Base-by-base conservation (phyloP, 2,113 vertebrate genomes). In the Zosterops lateralis region DNA sequence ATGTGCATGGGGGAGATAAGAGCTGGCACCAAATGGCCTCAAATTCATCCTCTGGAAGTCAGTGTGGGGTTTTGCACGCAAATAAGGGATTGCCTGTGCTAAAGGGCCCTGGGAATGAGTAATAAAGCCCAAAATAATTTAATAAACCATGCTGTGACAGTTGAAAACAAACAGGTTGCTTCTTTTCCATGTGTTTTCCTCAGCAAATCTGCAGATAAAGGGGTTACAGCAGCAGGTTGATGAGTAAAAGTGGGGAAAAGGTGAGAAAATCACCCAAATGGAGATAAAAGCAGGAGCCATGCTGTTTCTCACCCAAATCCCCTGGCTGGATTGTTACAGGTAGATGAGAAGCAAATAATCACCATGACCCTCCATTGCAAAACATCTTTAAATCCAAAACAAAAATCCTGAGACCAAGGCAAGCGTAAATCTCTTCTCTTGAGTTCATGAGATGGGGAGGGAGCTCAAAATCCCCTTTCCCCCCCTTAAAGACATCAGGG, bases 21-120 rank as follows among this genome's bases (percentile, higher is more conserved):
- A 34, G 62, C 25, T 38, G 34, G 32, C 1, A 9, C 8, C 25
- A 10, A 45, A 31, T 22, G 28, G 66, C 31, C 28, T 64, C 17
- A 17, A 25, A 28, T 70, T 54, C 17, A 2, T 48, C 13, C 50
- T 60, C 56, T 11, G 3, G 12, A 57, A 42, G 5, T 15, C 7
- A 5, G 11, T 13, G 4, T 4, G 18, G 19, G 62, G 22, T 9
- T 78, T 25, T 25, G 28, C 17, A 56, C 2, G 3, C 22, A 58
- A 73, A 38, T 4, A 68, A 44, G n/a, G 3, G 1, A 29, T 36
- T 48, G 10, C 19, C 19, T 0, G 0, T 6, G 4, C 34, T 25
- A 47, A 79, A 57, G 5, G 5, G 14, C 15, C 1, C 5, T 5
- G 7, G 24, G 24, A 57, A 74, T 54, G 4, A 25, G 28, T 3